Percentiles rank a stretch among this genome's conserved stretches.
Evolutionary conservation across 2,113 vertebrate genomes (phyloP).

Genomic region (Microcebus lehilahytsara): DNA sequence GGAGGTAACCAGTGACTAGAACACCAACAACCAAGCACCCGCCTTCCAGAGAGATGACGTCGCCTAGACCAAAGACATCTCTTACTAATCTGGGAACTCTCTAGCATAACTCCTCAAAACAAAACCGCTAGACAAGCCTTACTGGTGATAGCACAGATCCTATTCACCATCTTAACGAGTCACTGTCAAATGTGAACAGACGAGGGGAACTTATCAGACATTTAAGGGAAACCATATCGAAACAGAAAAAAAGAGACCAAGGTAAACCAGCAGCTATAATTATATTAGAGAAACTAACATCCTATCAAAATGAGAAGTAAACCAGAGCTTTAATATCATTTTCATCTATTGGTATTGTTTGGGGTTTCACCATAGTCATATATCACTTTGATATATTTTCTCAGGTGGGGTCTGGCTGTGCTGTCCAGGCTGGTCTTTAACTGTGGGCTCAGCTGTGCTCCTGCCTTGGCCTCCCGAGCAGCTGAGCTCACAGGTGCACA

Average conservation of each 20-base stretch:
- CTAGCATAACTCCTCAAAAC: background rate
- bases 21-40: fast-evolving
- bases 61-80: fast-evolving
- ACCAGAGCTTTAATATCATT: fast-evolving
- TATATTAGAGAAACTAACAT: background rate
- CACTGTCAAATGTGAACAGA: background rate
- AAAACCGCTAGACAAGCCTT: background rate
- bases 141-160: fast-evolving
- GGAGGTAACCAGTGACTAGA: fast-evolving
- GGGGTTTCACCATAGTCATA: background rate
- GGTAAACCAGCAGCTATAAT: fast-evolving
- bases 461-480: background rate
- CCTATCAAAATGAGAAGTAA: background rate
- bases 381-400: fast-evolving
- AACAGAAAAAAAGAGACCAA: background rate
- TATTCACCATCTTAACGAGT: too few relatives aligned
- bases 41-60: background rate
- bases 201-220: background rate
- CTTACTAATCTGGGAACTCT: background rate
- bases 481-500: background rate
- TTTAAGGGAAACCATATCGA: background rate
- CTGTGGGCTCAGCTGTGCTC: too few relatives aligned
- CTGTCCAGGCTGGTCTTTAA: background rate
- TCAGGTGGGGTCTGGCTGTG: background rate
- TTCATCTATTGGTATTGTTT: fast-evolving